These are phyloP conservation scores for Stenotaenia linearis DNA, from an alignment of 2,888 invertebrate species.

Conservation along the genomic window DNA sequence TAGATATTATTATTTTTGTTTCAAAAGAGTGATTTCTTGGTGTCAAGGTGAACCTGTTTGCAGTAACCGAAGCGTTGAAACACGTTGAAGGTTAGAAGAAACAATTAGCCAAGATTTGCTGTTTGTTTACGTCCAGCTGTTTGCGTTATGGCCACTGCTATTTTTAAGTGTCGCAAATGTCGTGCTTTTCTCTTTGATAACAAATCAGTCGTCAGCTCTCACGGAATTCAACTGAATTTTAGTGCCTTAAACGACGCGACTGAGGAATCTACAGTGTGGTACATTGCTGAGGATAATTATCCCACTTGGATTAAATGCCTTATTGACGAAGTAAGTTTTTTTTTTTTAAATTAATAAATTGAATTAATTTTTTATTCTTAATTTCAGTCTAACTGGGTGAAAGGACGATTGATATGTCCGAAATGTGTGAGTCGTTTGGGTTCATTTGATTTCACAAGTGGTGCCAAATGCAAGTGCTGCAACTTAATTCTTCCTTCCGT, in stretches of 20 bases:
- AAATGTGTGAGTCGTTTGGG: neutral
- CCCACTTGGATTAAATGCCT: neutral
- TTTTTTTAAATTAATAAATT: neutral
- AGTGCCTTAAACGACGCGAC: neutral
- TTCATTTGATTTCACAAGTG: neutral
- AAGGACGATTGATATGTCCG: neutral
- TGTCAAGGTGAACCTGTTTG: neutral
- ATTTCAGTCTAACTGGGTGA: neutral
- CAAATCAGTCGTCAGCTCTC: neutral
- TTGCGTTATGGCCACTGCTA: neutral
- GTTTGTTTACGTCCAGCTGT: too few relatives aligned
- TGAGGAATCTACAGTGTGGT: neutral
- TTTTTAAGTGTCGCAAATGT: constrained; percentile 14
- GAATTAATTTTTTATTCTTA: neutral
- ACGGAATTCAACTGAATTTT: neutral
- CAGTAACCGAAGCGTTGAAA: neutral
- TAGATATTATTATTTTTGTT: neutral
- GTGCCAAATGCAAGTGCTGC: neutral
- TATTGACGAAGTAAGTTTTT: neutral
- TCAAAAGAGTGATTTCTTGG: too few relatives aligned
- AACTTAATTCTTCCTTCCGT: neutral
- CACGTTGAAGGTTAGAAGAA: neutral
- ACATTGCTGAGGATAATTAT: neutral
- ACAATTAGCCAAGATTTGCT: too few relatives aligned
- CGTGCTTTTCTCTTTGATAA: neutral